Conservation (phyloP, 53 echinoderm and acorn worm genomes). For the Stichopus horrens region DNA sequence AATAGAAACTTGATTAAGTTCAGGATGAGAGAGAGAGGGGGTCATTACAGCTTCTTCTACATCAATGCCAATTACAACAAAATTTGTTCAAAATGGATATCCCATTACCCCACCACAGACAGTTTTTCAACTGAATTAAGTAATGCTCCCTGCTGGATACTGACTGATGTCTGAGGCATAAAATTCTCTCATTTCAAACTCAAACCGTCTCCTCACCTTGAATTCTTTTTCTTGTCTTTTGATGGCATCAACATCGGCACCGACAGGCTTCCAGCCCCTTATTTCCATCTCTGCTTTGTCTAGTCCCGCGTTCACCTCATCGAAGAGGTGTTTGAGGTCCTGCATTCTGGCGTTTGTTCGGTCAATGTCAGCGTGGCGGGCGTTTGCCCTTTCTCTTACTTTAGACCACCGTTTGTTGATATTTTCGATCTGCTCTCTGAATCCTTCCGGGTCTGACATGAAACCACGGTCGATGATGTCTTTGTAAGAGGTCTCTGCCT, state of each 20-base stretch:
- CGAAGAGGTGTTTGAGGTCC: constrained; percentile 76
- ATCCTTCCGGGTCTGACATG: constrained; percentile 82
- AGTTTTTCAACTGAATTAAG: too few species aligned
- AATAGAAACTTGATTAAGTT: too few species aligned
- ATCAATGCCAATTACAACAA: too few species aligned
- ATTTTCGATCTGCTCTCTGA: constrained; percentile 89
- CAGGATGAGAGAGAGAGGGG: too few species aligned
- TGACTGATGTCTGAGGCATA: too few species aligned
- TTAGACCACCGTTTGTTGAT: constrained; percentile 77
- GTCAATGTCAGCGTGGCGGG: constrained; percentile 78
- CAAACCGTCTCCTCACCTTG: constrained; percentile 56
- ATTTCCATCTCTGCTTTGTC: constrained; percentile 73
- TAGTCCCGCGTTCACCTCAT: constrained; percentile 74
- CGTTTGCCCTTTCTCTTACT: constrained; percentile 79
- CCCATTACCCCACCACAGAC: too few species aligned
- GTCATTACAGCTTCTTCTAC: too few species aligned
- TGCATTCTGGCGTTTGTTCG: constrained; percentile 76
- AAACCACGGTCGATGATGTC: constrained; percentile 96
- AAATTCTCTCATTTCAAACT: background rate
- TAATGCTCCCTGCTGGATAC: too few species aligned
- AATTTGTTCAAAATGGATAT: too few species aligned
- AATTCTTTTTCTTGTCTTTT: constrained; percentile 98
- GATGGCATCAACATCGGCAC: constrained; percentile 90
- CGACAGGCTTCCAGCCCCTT: constrained; percentile 79
- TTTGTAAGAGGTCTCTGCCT: constrained; percentile 73